Evolutionary conservation across 2,888 invertebrate genomes (phyloP).

Genomic region (Eulithis prunata): DNA sequence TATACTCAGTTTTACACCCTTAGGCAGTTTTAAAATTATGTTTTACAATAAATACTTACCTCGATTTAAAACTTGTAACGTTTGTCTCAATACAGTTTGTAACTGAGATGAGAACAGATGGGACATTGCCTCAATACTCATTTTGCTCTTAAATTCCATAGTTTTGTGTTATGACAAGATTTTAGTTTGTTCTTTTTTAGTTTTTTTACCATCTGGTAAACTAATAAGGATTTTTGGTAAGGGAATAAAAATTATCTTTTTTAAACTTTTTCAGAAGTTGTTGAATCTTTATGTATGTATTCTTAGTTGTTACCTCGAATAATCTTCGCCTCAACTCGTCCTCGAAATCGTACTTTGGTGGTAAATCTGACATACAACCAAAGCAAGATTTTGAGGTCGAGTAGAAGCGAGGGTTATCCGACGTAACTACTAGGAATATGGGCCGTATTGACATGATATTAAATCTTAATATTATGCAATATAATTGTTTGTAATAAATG

Average conservation of each 20-base stretch:
- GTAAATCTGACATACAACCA: no score
- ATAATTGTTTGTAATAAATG: conserved; percentile 43
- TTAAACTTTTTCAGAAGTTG: no score
- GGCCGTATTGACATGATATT: conserved; percentile 1
- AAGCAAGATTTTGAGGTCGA: no score
- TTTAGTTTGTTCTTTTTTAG: neutral
- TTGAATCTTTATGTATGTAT: no score
- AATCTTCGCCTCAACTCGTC: no score
- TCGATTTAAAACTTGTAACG: conserved; percentile 29
- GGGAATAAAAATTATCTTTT: neutral
- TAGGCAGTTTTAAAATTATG: conserved; percentile 9
- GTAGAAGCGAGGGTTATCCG: neutral
- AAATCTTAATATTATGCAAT: conserved; percentile 49
- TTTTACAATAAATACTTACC: conserved; percentile 25
- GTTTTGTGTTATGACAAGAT: conserved; percentile 8
- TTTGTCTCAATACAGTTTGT: conserved; percentile 18
- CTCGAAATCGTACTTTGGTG: no score
- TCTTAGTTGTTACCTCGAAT: no score
- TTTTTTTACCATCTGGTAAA: neutral
- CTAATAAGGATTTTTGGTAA: neutral
- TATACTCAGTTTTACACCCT: conserved; percentile 14
- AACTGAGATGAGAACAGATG: conserved; percentile 17
- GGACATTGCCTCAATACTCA: conserved; percentile 42
- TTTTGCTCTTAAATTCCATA: conserved; percentile 29
- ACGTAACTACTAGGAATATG: no score